Percentiles rank a stretch among this genome's conserved stretches.
Conservation (phyloP, 2,888 invertebrate genomes). For the Salticus scenicus region DNA sequence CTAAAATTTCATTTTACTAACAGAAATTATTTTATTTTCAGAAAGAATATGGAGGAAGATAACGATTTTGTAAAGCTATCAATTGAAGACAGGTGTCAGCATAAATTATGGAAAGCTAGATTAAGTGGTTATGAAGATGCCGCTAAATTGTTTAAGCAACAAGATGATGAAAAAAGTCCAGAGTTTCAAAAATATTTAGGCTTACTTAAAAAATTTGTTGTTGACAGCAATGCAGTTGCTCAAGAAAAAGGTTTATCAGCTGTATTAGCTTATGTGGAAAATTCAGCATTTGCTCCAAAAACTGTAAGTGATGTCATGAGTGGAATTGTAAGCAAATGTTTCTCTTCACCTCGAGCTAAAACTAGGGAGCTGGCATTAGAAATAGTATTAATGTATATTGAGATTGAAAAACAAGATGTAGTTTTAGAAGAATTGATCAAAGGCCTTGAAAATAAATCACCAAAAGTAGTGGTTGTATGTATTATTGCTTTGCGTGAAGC, state of each 20-base stretch:
- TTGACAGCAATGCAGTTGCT: conserved; percentile 94
- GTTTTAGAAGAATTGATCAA: conserved; percentile 92
- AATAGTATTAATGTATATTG: conserved; percentile 93
- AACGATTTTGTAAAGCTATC: conserved; percentile 77
- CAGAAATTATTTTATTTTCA: no score
- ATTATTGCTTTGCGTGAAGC: conserved; percentile 84
- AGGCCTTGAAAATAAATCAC: conserved; percentile 96
- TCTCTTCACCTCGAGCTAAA: conserved; percentile 91
- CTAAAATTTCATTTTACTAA: no score
- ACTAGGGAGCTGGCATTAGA: conserved; percentile 93
- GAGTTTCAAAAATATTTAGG: conserved; percentile 95
- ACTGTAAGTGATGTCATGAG: conserved; percentile 91
- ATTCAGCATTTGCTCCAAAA: conserved; percentile 86
- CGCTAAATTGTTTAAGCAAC: conserved; percentile 86
- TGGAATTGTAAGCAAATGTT: conserved; percentile 92
- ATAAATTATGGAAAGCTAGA: conserved; percentile 97
- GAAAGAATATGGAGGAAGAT: conserved; percentile 74
- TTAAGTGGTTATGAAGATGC: conserved; percentile 96
- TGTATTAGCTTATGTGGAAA: conserved; percentile 91
- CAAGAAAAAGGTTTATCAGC: conserved; percentile 97
- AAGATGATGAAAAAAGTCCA: conserved; percentile 93
- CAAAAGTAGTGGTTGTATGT: conserved; percentile 93
- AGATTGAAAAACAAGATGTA: conserved; percentile 94
- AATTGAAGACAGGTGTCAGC: conserved; percentile 91
- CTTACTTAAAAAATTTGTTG: conserved; percentile 93